These are phyloP conservation scores for Microplitis mediator DNA, from an alignment of 1,140 invertebrate species.

Conservation along the genomic window DNA sequence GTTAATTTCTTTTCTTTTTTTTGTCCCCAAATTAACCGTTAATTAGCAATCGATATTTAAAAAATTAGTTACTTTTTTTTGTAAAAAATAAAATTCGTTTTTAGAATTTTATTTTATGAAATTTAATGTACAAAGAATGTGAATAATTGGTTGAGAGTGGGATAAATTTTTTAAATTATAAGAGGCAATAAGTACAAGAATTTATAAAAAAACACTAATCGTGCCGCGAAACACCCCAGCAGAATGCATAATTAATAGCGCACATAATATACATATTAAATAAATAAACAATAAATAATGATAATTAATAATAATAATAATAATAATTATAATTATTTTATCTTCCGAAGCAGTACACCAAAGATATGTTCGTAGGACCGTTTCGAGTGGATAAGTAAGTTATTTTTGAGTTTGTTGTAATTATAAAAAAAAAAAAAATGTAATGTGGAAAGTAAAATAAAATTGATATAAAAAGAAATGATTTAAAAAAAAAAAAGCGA, in stretches of 20 bases:
- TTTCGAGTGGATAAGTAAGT: conserved; percentile 36
- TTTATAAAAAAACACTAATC: conserved; percentile 21
- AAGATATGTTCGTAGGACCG: conserved; percentile 49
- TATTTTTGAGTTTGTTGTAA: conserved; percentile 21
- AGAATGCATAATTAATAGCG: conserved; percentile 41
- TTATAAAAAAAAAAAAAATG: conserved; percentile 6
- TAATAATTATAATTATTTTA: conserved; percentile 13
- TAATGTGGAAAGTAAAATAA: conserved; percentile 19
- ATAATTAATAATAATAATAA: no score
- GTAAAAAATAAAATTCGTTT: no score
- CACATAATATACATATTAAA: conserved; percentile 34
- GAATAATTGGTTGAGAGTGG: not conserved
- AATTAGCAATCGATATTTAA: no score
- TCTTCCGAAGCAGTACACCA: conserved; percentile 49
- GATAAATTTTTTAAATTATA: not conserved
- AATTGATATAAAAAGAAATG: not conserved
- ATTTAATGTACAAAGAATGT: not conserved
- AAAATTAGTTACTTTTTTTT: no score
- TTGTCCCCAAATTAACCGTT: no score
- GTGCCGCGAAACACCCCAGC: conserved; percentile 40
- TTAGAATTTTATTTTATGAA: no score
- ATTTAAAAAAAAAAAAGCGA: conserved; percentile 16
- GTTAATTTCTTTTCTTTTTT: no score
- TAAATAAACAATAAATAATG: no score
- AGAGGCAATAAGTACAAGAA: conserved; percentile 20